These are phyloP conservation scores for Pagrus major DNA, from an alignment of 2,113 vertebrate genomes.

Conservation along the genomic window DNA sequence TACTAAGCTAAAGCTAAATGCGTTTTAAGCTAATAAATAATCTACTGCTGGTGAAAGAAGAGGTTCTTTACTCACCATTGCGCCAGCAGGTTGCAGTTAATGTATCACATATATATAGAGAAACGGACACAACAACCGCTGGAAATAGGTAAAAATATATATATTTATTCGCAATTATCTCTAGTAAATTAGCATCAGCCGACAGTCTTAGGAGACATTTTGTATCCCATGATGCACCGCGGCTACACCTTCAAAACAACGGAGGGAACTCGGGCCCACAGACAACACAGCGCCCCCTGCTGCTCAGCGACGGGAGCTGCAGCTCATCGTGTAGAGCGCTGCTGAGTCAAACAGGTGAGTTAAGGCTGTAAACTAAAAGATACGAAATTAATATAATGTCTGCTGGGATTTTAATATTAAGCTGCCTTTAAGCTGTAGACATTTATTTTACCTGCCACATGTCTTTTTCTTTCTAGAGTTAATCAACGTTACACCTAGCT, in stretches of 20 bases:
- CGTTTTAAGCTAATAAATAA: neutral
- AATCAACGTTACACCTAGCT: too few species aligned
- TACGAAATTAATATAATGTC: too few species aligned
- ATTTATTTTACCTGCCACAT: too few species aligned
- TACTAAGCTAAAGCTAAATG: conserved; percentile 33
- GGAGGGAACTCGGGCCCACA: neutral
- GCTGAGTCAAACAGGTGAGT: neutral
- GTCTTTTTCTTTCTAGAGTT: too few species aligned
- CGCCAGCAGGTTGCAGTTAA: neutral
- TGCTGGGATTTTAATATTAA: too few species aligned
- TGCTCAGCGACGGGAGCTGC: neutral
- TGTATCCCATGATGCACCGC: conserved; percentile 78
- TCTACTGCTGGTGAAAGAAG: accelerated
- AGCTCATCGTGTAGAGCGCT: too few species aligned
- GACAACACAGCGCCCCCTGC: conserved; percentile 11
- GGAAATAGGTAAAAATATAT: neutral
- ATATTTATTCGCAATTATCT: conserved; percentile 7
- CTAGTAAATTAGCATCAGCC: conserved; percentile 33
- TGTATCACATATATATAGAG: neutral
- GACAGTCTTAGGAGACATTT: conserved; percentile 62
- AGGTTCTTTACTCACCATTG: conserved; percentile 73
- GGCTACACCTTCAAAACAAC: conserved; percentile 27
- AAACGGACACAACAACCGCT: neutral
- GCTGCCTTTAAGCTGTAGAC: too few species aligned
- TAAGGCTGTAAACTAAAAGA: neutral